A percentile compares a stretch with the other conserved stretches of the same genome.
phyloP scores from a whole-genome alignment of 30 jellyfish, hydroid and myxozoan genomes.

The Turritopsis dohrnii region DNA sequence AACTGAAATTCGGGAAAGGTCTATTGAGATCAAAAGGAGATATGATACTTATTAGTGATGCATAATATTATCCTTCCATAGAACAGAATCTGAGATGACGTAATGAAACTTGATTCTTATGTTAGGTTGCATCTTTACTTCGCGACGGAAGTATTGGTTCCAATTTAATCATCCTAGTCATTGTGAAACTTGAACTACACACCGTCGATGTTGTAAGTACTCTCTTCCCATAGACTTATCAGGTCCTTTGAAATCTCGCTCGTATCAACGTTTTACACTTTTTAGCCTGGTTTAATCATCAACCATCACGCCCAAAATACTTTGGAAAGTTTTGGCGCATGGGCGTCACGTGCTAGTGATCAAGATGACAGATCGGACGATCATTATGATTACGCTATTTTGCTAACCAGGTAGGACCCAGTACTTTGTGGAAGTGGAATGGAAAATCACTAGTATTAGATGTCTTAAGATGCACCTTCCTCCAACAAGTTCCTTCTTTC shows the following conservation, averaged over 20 bases:
- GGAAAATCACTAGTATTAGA: too few species aligned
- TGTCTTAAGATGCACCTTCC: too few species aligned
- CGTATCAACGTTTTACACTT: background rate
- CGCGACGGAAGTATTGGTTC: conserved; percentile 86
- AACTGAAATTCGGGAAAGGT: too few species aligned
- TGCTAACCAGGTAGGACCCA: conserved; percentile 74
- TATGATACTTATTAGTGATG: too few species aligned
- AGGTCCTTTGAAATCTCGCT: background rate
- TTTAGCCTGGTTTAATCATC: conserved; percentile 85
- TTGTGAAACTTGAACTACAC: conserved; percentile 69
- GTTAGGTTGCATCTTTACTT: conserved; percentile 73
- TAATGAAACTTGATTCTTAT: conserved; percentile 3
- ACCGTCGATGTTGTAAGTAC: conserved; percentile 81
- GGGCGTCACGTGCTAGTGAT: conserved; percentile 90
- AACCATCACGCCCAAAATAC: conserved; percentile 96
- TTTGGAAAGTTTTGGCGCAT: conserved; percentile 74
- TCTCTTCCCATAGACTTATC: background rate
- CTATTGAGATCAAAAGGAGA: too few species aligned
- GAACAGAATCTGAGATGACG: too few species aligned
- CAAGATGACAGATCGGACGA: conserved; percentile 96
- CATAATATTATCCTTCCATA: too few species aligned
- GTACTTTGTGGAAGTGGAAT: too few species aligned
- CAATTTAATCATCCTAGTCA: conserved; percentile 60
- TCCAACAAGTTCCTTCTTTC: too few species aligned
- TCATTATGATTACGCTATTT: conserved; percentile 89